Percentiles rank a stretch among this genome's conserved stretches.
phyloP scores from a whole-genome alignment of 1,140 invertebrate species.

The Plodia interpunctella region DNA sequence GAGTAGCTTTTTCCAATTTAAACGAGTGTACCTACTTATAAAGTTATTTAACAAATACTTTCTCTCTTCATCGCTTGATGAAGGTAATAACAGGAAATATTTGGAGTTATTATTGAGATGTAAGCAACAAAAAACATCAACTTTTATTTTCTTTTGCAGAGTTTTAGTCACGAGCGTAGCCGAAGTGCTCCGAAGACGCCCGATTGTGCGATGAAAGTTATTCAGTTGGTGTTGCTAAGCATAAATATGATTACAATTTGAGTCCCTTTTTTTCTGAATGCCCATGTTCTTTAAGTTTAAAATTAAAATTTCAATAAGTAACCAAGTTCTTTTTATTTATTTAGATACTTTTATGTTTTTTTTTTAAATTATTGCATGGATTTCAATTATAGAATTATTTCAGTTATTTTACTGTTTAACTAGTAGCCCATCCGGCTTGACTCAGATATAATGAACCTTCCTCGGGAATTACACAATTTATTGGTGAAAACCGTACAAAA shows the following conservation, averaged over 20 bases:
- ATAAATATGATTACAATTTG: constrained; percentile 8
- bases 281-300: too few relatives aligned
- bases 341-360: too few relatives aligned
- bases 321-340: too few relatives aligned
- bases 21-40: neutral
- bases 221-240: constrained; percentile 20
- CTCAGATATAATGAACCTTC: too few relatives aligned
- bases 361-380: too few relatives aligned
- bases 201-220: constrained; percentile 51
- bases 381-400: too few relatives aligned
- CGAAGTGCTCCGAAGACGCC: constrained; percentile 29
- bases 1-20: neutral
- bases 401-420: too few relatives aligned
- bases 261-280: too few relatives aligned
- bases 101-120: constrained; percentile 4
- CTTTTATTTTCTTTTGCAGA: constrained; percentile 46
- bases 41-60: neutral
- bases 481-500: too few relatives aligned
- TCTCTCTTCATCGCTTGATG: neutral
- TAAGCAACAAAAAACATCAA: constrained; percentile 19
- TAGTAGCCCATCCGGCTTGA: too few relatives aligned
- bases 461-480: too few relatives aligned
- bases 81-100: neutral
- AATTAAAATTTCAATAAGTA: too few relatives aligned
- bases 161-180: constrained; percentile 20